These are phyloP conservation scores for Yponomeuta sedellus DNA, from an alignment of 2,888 invertebrate genomes.

Conservation along the genomic window DNA sequence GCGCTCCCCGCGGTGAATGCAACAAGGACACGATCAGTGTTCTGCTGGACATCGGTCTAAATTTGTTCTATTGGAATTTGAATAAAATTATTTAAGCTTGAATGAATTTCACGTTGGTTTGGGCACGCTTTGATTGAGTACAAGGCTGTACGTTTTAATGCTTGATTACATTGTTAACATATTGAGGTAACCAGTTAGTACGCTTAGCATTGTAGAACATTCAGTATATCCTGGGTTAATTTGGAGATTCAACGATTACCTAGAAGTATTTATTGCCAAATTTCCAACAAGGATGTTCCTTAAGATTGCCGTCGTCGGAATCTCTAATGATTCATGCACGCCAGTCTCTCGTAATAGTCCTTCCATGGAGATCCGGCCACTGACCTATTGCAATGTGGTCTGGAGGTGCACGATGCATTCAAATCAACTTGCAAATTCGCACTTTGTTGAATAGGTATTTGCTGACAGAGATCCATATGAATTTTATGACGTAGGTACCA, in stretches of 20 bases:
- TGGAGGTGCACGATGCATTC: background rate
- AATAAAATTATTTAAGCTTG: background rate
- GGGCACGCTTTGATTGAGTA: background rate
- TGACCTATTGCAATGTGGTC: slow-evolving; percentile 6
- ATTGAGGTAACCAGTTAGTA: background rate
- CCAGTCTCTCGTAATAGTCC: background rate
- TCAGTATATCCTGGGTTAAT: too few species aligned
- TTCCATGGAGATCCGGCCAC: slow-evolving; percentile 6
- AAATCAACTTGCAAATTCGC: background rate
- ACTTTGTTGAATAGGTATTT: background rate
- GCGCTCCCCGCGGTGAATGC: slow-evolving; percentile 53
- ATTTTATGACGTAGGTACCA: background rate
- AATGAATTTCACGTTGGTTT: background rate
- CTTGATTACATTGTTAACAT: background rate
- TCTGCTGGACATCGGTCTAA: slow-evolving; percentile 20
- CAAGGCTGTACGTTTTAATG: background rate
- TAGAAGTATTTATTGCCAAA: too few species aligned
- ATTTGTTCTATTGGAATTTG: background rate
- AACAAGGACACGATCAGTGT: slow-evolving; percentile 60
- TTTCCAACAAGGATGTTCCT: background rate
- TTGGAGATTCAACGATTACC: too few species aligned
- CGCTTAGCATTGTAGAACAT: too few species aligned
- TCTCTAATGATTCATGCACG: background rate
- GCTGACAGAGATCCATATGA: background rate
- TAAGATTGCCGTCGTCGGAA: background rate